Conservation (phyloP, 2,797 vertebrate genomes). For the Dendrocincla tyrannina region DNA sequence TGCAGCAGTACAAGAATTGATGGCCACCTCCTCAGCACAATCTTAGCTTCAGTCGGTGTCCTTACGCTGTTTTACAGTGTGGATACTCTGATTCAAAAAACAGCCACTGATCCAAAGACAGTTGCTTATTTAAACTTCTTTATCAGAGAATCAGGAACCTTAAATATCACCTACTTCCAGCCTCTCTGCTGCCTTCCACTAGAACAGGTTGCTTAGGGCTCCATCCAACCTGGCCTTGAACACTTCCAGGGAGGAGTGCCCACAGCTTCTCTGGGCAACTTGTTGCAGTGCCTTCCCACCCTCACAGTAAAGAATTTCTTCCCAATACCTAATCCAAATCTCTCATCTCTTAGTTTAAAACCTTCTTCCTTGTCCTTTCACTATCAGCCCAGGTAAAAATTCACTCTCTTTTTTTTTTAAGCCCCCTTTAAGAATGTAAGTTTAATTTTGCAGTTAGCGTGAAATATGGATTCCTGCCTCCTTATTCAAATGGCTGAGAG, state of each 20-base stretch:
- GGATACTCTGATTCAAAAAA: background rate
- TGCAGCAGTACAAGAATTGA: background rate
- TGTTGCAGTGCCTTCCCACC: background rate
- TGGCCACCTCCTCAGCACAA: background rate
- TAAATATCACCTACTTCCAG: background rate
- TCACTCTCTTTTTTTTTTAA: background rate
- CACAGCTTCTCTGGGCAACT: background rate
- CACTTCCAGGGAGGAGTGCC: background rate
- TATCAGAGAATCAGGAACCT: background rate
- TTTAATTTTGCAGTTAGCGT: background rate
- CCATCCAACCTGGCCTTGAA: background rate
- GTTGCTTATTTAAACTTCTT: background rate
- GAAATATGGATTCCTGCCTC: background rate
- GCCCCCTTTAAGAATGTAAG: background rate
- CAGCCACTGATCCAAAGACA: background rate
- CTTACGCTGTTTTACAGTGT: background rate
- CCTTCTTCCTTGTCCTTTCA: background rate
- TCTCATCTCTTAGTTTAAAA: background rate
- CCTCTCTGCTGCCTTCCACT: background rate
- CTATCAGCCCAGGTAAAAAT: background rate
- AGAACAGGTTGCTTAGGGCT: rapidly evolving
- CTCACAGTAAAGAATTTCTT: background rate
- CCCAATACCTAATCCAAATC: background rate
- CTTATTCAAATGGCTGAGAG: background rate
- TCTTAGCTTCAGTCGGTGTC: background rate